Conservation (phyloP, 2,113 vertebrate genomes). For the Mormyrus lacerda region DNA sequence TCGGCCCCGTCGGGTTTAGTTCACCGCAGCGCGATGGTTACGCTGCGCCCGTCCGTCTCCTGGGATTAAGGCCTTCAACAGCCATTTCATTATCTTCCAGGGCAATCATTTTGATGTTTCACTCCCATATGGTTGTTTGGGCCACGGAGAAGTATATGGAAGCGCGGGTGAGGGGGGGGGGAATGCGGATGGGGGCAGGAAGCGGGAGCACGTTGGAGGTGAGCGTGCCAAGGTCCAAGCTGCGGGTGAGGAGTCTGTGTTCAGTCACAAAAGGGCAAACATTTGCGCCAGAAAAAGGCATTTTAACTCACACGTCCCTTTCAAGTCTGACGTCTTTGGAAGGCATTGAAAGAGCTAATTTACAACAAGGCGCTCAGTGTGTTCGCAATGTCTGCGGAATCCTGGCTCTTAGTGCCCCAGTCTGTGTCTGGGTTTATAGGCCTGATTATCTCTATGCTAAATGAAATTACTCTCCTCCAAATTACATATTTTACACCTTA, state of each 20-base stretch:
- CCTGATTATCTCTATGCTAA: background rate
- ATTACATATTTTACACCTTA: background rate
- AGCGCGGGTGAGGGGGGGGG: background rate
- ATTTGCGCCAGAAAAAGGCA: background rate
- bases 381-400: background rate
- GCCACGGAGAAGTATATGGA: background rate
- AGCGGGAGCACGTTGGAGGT: background rate
- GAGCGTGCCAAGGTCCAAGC: background rate
- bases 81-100: background rate
- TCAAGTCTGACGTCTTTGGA: background rate
- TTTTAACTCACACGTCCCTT: background rate
- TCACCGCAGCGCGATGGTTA: background rate
- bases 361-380: background rate
- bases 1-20: background rate
- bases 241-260: background rate
- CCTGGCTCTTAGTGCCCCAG: background rate
- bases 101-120: background rate
- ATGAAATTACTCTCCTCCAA: background rate
- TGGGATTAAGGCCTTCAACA: background rate
- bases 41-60: background rate
- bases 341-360: background rate
- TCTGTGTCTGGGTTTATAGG: background rate
- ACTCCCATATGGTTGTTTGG: background rate
- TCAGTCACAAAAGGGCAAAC: background rate
- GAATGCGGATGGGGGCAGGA: background rate